A percentile compares a stretch with the other conserved stretches of the same genome.
These are phyloP conservation scores for Priocnemis perturbator DNA, from an alignment of 2,888 invertebrate species.

Conservation along the genomic window DNA sequence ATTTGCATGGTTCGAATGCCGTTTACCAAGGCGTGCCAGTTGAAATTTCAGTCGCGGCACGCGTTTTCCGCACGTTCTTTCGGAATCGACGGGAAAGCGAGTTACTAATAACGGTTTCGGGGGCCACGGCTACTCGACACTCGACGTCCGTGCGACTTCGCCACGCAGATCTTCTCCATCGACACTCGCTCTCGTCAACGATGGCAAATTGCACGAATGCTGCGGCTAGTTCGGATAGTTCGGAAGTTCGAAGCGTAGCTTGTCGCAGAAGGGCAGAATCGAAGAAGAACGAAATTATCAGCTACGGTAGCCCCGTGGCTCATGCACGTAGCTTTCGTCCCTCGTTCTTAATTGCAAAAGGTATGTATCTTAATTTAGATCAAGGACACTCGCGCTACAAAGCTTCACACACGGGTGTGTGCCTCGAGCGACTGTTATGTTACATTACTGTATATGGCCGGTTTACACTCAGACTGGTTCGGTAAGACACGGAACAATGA, in stretches of 20 bases:
- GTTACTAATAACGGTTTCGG: slow-evolving; percentile 13
- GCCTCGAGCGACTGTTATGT: slow-evolving; percentile 24
- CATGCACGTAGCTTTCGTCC: slow-evolving; percentile 24
- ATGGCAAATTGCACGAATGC: too few species aligned
- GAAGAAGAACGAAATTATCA: slow-evolving; percentile 34
- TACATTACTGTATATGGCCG: not conserved
- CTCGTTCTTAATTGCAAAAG: slow-evolving; percentile 41
- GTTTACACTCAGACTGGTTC: slow-evolving; percentile 4
- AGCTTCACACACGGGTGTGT: slow-evolving; percentile 6
- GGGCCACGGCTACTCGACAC: not conserved
- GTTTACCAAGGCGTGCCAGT: slow-evolving; percentile 53
- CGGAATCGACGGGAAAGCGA: slow-evolving; percentile 29
- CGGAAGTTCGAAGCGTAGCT: too few species aligned
- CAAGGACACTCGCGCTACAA: slow-evolving; percentile 45
- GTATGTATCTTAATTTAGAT: slow-evolving; percentile 48
- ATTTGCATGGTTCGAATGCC: slow-evolving; percentile 59
- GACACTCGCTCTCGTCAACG: too few species aligned
- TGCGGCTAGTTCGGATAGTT: too few species aligned
- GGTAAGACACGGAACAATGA: slow-evolving; percentile 20
- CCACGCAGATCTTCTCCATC: slow-evolving; percentile 1
- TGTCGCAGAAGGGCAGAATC: slow-evolving; percentile 2
- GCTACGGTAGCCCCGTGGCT: slow-evolving; percentile 25
- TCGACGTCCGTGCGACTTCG: slow-evolving; percentile 29
- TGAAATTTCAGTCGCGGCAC: slow-evolving; percentile 28
- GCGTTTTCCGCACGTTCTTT: slow-evolving; percentile 36